Evolutionary conservation across 2,113 vertebrate genomes (phyloP), one percentile per base, ranked within the genome.

Genomic region (Romanogobio albipinnatus): DNA sequence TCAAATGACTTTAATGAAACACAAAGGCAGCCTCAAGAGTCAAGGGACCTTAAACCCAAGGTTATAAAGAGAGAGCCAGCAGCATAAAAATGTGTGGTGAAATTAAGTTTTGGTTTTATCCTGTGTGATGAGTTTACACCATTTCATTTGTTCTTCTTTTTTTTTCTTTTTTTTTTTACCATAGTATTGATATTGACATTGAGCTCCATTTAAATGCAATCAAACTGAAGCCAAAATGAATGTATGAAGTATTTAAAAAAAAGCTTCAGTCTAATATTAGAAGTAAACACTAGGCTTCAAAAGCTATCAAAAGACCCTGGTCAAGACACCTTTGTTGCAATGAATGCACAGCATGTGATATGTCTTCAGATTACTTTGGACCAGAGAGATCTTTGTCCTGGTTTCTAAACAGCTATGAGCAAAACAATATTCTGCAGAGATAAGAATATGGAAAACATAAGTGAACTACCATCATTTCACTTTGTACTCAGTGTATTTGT

Each of bases 401-500:
- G 82, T 62, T 70, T 61, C 3, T 45, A 86, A 86, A 75, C 77
- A 62, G 75, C 76, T 86, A 73, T 36, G 74, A 59, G 45, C 53
- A 79, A 76, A 86, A 85, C 66, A 19, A 33, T 73, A 84, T 85
- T 84, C 68, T 75, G 47, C 64, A 81, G 71, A 76, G 82, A 77
- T 81, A 88, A 82, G 84, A 78, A 73, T 84, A 87, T 76, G 61
- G 59, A 82, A 74, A 86, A 64, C 29, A 89, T 92, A 92, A 59
- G 91, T 90, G 91, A 94, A 92, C 92, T 91, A 92, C 93, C 92
- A 93, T 93, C 91, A 76, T 94, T 94, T 95, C 94, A 93, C 94
- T 95, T 95, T 95, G 94, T 95, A 94, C 92, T 92, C 87, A 91
- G 94, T 95, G 94, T 94, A 94, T 95, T 95, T 94, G 95, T 95